Evolutionary conservation across 2,888 invertebrate genomes (phyloP).

Genomic region (Ennomos fuscantarius): DNA sequence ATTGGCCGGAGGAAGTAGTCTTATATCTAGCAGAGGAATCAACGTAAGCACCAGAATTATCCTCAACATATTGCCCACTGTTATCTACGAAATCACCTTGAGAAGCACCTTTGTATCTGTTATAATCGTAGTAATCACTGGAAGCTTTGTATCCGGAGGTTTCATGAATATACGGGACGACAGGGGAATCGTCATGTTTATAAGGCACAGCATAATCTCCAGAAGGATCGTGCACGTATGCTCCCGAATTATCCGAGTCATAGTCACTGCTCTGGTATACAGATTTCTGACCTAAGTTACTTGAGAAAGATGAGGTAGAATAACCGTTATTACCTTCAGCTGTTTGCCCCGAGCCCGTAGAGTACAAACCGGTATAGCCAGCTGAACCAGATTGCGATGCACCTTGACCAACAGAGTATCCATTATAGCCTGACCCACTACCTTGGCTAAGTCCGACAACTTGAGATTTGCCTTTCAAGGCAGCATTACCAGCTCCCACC

Average conservation of each 20-base stretch:
- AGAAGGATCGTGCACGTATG: constrained; percentile 76
- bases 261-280: constrained; percentile 53
- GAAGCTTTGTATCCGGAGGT: constrained; percentile 60
- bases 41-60: constrained; percentile 60
- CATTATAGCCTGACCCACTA: constrained; percentile 31
- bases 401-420: constrained; percentile 13
- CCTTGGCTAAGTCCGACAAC: constrained; percentile 35
- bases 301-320: constrained; percentile 34
- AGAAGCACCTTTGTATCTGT: constrained; percentile 51
- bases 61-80: constrained; percentile 57
- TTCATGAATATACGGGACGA: constrained; percentile 69
- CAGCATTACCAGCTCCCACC: constrained; percentile 38
- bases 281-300: constrained; percentile 40
- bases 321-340: constrained; percentile 32
- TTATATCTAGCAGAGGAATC: constrained; percentile 43
- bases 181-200: constrained; percentile 66
- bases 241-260: constrained; percentile 70
- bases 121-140: constrained; percentile 56
- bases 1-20: constrained; percentile 39
- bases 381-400: constrained; percentile 2
- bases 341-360: constrained; percentile 13
- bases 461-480: constrained; percentile 34
- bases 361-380: constrained; percentile 18
- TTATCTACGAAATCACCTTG: constrained; percentile 44
- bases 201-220: constrained; percentile 78